phyloP scores from a whole-genome alignment of 2,113 vertebrate genomes.

The Pluvialis apricaria region DNA sequence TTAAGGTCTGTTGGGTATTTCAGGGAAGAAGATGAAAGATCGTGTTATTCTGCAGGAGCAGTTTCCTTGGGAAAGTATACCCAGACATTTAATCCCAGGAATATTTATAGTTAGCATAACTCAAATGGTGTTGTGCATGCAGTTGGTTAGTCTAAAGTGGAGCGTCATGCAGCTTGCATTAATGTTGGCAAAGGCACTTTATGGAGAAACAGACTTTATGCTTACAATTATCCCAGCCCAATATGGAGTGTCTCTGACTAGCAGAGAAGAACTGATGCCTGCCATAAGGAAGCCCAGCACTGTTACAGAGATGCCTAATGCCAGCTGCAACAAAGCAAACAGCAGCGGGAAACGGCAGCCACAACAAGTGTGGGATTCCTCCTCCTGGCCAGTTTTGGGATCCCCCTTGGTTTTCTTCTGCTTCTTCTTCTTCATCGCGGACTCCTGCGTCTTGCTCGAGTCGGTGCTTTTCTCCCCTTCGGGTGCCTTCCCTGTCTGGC shows the following conservation, averaged over 20 bases:
- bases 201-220: slow-evolving; percentile 66
- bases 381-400: slow-evolving; percentile 60
- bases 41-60: not conserved
- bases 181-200: slow-evolving; percentile 58
- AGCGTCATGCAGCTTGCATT: slow-evolving; percentile 67
- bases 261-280: slow-evolving; percentile 87
- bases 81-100: slow-evolving; percentile 12
- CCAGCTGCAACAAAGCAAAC: slow-evolving; percentile 90
- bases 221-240: slow-evolving; percentile 99
- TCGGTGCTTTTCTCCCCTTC: slow-evolving; percentile 6
- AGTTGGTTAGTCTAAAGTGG: slow-evolving; percentile 66
- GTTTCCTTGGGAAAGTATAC: not conserved
- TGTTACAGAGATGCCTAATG: slow-evolving; percentile 82
- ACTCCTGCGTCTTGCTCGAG: slow-evolving; percentile 33
- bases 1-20: not conserved
- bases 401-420: slow-evolving; percentile 64
- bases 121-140: slow-evolving; percentile 60
- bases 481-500: slow-evolving; percentile 20
- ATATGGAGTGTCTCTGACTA: slow-evolving; percentile 92
- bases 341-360: slow-evolving; percentile 93
- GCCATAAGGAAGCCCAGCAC: slow-evolving; percentile 92
- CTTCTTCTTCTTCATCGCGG: slow-evolving; percentile 21
- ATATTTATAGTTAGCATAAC: slow-evolving; percentile 52
- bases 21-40: not conserved
- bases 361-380: slow-evolving; percentile 81